Percentiles rank a stretch among this genome's conserved stretches.
phyloP scores from a whole-genome alignment of 92 coral and sea anemone species.

The Galaxea fascicularis region DNA sequence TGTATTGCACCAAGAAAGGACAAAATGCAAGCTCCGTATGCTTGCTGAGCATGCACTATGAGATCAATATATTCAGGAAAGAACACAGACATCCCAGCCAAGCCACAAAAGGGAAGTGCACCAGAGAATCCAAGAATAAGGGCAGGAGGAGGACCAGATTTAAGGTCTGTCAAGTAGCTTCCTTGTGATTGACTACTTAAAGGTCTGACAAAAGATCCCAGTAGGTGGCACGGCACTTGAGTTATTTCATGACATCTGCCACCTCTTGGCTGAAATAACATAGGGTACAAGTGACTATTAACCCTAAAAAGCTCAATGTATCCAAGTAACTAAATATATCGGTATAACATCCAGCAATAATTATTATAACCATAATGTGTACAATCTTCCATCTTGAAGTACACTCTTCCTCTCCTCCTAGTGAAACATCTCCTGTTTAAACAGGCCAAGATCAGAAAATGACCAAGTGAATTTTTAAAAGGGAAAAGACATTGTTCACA shows the following conservation, averaged over 20 bases:
- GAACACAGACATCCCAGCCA: conserved; percentile 65
- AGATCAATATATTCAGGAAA: conserved; percentile 64
- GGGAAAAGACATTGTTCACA: no score
- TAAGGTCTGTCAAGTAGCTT: conserved; percentile 64
- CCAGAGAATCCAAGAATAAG: conserved; percentile 73
- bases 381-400: no score
- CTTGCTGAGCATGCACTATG: conserved; percentile 80
- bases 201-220: not conserved
- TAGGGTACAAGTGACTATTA: no score
- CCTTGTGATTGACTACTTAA: conserved; percentile 49
- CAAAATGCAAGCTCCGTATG: conserved; percentile 82
- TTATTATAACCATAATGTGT: no score
- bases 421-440: no score
- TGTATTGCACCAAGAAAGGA: conserved; percentile 85
- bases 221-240: not conserved
- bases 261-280: conserved; percentile 3
- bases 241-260: not conserved
- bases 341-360: no score
- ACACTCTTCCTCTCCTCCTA: no score
- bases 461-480: no score
- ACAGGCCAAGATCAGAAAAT: no score
- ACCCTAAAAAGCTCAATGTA: no score
- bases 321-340: no score
- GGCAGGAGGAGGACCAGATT: conserved; percentile 74
- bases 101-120: conserved; percentile 74